Conservation (phyloP, 2,113 vertebrate genomes). For the Grus americana region DNA sequence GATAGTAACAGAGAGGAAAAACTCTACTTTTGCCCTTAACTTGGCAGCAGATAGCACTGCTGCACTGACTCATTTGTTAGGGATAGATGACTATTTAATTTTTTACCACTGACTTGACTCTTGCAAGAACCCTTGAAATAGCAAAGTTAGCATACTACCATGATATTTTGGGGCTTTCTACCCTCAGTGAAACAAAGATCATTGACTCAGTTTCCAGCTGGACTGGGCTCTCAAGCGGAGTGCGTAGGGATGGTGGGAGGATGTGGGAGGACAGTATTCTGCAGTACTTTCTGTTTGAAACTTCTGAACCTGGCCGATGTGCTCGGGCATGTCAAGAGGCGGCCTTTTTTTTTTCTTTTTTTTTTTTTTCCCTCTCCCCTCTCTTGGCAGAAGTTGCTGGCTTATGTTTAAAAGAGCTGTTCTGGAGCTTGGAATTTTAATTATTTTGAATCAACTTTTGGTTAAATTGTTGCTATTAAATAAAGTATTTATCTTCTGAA, state of each 20-base stretch:
- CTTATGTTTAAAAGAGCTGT: background rate
- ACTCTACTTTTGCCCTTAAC: background rate
- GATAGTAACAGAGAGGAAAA: background rate
- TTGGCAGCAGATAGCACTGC: background rate
- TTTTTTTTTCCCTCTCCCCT: too few species aligned
- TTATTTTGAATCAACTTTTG: conserved; percentile 8
- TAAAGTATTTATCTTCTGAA: background rate
- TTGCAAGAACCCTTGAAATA: background rate
- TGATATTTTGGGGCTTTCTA: background rate
- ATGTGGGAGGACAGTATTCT: background rate
- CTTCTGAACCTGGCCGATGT: background rate
- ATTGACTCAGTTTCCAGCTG: background rate
- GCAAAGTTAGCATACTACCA: background rate
- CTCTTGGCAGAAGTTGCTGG: background rate
- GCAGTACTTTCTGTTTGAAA: background rate
- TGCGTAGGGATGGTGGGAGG: background rate
- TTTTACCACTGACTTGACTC: background rate
- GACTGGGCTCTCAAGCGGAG: background rate
- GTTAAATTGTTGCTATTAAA: conserved; percentile 15
- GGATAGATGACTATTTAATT: background rate
- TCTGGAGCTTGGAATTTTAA: background rate
- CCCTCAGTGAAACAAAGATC: background rate
- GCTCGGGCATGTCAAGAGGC: background rate
- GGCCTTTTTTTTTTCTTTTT: background rate
- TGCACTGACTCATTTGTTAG: background rate